Conservation (phyloP, 2,797 vertebrate genomes). For the Gallinago nigripennis region DNA sequence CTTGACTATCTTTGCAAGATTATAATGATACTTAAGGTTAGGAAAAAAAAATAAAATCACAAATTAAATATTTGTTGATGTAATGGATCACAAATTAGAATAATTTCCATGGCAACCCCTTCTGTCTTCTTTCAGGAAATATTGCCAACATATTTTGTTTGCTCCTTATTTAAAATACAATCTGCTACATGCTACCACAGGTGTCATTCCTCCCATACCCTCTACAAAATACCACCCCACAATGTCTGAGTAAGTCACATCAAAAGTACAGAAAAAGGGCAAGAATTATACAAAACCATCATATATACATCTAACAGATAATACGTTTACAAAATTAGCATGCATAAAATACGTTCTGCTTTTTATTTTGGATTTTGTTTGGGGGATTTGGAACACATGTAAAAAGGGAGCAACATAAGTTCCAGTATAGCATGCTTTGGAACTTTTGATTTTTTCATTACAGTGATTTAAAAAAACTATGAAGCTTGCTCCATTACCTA, state of each 20-base stretch:
- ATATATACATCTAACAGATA: neutral
- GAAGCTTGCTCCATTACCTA: neutral
- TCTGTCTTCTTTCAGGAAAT: conserved; percentile 21
- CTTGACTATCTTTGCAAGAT: neutral
- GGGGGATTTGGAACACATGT: neutral
- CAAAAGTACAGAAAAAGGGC: neutral
- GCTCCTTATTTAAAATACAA: conserved; percentile 9
- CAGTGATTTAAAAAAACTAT: neutral
- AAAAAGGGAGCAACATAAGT: neutral
- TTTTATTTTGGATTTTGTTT: neutral
- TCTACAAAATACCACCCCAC: neutral
- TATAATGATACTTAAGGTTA: neutral
- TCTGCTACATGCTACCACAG: conserved; percentile 23
- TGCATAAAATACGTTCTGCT: neutral
- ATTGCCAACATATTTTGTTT: neutral
- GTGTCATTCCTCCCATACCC: neutral
- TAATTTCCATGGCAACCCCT: conserved; percentile 58
- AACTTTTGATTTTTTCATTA: neutral
- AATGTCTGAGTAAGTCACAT: neutral
- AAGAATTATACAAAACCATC: neutral
- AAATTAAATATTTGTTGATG: conserved; percentile 22
- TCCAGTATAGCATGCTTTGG: neutral
- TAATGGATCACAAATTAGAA: conserved; percentile 46
- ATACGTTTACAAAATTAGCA: neutral
- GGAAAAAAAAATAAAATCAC: neutral